Evolutionary conservation across 2,888 invertebrate species (phyloP).

Genomic region (Spisula subtruncata): DNA sequence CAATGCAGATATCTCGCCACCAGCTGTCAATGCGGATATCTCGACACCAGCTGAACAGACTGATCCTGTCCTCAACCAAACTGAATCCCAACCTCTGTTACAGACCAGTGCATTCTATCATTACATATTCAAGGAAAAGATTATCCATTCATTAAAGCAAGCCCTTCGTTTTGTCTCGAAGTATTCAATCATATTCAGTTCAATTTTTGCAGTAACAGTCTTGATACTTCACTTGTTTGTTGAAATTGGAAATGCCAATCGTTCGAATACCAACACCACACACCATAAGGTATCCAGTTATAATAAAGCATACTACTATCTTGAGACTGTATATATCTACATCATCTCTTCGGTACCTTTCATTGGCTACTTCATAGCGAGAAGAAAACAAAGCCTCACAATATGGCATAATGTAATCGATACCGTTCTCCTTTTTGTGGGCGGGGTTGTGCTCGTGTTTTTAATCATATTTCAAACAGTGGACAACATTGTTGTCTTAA

Average conservation of each 20-base stretch:
- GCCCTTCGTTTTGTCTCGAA: background rate
- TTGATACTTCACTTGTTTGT: background rate
- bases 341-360: constrained; percentile 26
- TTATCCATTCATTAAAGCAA: background rate
- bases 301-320: background rate
- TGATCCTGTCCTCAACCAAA: background rate
- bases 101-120: too few relatives aligned
- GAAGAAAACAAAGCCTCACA: background rate
- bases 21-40: background rate
- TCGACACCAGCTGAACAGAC: background rate
- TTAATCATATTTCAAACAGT: constrained; percentile 35
- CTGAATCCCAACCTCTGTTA: background rate
- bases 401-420: background rate
- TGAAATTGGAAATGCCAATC: background rate
- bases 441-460: constrained; percentile 26
- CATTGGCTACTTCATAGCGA: constrained; percentile 13
- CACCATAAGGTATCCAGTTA: background rate
- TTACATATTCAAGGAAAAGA: background rate
- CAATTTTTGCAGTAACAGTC: background rate
- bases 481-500: constrained; percentile 8
- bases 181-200: background rate
- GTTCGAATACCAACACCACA: background rate
- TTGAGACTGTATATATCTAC: constrained; percentile 37
- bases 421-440: constrained; percentile 4
- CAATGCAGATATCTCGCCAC: too few relatives aligned